phyloP scores from a whole-genome alignment of 2,888 invertebrate species.

The Caenorhabditis imperialis region DNA sequence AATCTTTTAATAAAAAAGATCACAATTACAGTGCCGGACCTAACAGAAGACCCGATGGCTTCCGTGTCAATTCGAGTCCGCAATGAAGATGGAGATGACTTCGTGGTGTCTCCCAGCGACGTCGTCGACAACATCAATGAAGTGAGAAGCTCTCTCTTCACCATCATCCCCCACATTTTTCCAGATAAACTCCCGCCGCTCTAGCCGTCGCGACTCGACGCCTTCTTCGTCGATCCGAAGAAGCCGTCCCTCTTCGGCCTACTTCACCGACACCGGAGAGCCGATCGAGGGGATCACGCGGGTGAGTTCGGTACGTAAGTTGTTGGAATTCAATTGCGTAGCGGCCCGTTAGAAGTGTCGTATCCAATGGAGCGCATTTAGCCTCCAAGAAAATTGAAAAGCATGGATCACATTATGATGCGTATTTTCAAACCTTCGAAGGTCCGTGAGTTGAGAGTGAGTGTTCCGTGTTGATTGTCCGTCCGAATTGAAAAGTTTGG shows the following conservation, averaged over 20 bases:
- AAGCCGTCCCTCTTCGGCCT: slow-evolving; percentile 53
- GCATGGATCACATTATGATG: slow-evolving; percentile 53
- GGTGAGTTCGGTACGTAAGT: slow-evolving; percentile 11
- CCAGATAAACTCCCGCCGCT: slow-evolving; percentile 47
- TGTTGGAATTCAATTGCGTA: too few species aligned
- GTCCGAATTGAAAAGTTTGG: too few species aligned
- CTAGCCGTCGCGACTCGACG: slow-evolving; percentile 51
- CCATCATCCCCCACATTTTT: background rate
- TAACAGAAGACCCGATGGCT: slow-evolving; percentile 43
- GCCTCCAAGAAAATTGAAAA: slow-evolving; percentile 44
- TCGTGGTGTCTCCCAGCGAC: slow-evolving; percentile 50
- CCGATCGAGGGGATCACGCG: slow-evolving; percentile 39
- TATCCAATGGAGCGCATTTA: slow-evolving; percentile 16
- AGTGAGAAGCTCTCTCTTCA: slow-evolving; percentile 12
- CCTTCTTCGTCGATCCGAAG: slow-evolving; percentile 45
- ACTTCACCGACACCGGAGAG: slow-evolving; percentile 45
- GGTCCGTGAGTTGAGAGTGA: slow-evolving; percentile 20
- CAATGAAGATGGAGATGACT: slow-evolving; percentile 53
- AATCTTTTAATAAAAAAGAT: too few species aligned
- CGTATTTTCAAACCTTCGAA: slow-evolving; percentile 41
- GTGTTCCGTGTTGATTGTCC: too few species aligned
- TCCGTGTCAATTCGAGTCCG: slow-evolving; percentile 56
- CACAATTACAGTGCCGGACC: slow-evolving; percentile 12
- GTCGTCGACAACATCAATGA: slow-evolving; percentile 47
- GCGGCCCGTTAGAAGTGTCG: background rate